Conservation (phyloP, 2,888 invertebrate species). For the Bruchidius siliquastri region DNA sequence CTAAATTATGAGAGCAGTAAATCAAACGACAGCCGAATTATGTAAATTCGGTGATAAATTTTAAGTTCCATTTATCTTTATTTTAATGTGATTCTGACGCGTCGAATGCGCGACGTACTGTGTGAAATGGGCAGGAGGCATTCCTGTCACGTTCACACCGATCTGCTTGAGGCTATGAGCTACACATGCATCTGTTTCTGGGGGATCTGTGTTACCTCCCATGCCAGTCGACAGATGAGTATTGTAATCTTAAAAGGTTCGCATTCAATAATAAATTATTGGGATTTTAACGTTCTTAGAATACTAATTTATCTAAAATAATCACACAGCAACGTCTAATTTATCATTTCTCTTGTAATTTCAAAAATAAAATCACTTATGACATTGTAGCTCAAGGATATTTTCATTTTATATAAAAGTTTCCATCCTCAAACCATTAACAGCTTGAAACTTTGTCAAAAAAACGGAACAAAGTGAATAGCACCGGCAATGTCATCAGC, state of each 20-base stretch:
- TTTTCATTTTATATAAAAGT: too few species aligned
- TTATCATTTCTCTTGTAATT: too few species aligned
- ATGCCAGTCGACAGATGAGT: too few species aligned
- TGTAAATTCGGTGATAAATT: constrained; percentile 21
- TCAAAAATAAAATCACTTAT: too few species aligned
- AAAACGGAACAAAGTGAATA: neutral
- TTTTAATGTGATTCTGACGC: constrained; percentile 21
- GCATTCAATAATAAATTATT: too few species aligned
- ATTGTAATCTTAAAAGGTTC: too few species aligned
- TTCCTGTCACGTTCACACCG: constrained; percentile 25
- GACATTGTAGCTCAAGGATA: too few species aligned
- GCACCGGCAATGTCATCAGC: neutral
- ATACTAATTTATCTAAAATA: too few species aligned
- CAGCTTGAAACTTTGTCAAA: neutral
- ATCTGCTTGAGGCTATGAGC: constrained; percentile 16
- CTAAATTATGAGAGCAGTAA: constrained; percentile 7
- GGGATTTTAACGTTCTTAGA: too few species aligned
- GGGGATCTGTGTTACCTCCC: too few species aligned
- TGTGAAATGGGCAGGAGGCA: constrained; percentile 14
- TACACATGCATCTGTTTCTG: neutral
- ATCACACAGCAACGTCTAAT: too few species aligned
- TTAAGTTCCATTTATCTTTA: constrained; percentile 21
- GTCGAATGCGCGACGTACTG: constrained; percentile 12
- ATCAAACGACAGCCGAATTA: constrained; percentile 18
- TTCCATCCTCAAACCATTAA: neutral